Evolutionary conservation across 2,797 vertebrate species (phyloP).

Genomic region (Cyprinodon diabolis): DNA sequence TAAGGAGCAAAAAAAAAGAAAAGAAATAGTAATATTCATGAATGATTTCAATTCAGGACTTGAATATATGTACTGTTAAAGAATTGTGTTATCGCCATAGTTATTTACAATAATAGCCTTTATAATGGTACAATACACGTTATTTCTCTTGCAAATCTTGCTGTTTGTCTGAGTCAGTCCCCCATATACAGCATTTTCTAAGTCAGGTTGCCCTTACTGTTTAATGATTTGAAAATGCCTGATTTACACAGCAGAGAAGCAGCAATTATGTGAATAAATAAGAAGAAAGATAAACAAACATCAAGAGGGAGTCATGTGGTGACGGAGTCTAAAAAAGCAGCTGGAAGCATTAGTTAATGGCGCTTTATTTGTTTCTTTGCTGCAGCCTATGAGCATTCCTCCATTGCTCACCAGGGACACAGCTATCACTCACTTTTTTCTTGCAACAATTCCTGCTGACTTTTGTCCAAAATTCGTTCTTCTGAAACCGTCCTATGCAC

Average conservation of each 20-base stretch:
- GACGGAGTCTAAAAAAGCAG: constrained; percentile 75
- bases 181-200: constrained; percentile 33
- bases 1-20: not conserved
- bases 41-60: not conserved
- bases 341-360: constrained; percentile 80
- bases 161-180: constrained; percentile 30
- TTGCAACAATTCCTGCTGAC: constrained; percentile 43
- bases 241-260: constrained; percentile 64
- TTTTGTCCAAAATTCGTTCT: constrained; percentile 27
- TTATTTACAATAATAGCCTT: not conserved
- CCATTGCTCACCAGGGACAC: constrained; percentile 57
- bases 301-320: constrained; percentile 78
- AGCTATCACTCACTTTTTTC: constrained; percentile 52
- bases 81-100: not conserved
- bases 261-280: constrained; percentile 80
- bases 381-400: constrained; percentile 60
- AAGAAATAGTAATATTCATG: not conserved
- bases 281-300: constrained; percentile 82
- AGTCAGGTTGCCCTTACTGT: constrained; percentile 41
- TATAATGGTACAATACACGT: not conserved
- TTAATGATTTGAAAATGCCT: constrained; percentile 61
- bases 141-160: not conserved
- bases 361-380: constrained; percentile 76
- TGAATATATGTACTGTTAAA: not conserved
- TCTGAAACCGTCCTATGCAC: constrained; percentile 19